phyloP scores from a whole-genome alignment of 2,888 invertebrate genomes.

The Drosophila villosipedis region DNA sequence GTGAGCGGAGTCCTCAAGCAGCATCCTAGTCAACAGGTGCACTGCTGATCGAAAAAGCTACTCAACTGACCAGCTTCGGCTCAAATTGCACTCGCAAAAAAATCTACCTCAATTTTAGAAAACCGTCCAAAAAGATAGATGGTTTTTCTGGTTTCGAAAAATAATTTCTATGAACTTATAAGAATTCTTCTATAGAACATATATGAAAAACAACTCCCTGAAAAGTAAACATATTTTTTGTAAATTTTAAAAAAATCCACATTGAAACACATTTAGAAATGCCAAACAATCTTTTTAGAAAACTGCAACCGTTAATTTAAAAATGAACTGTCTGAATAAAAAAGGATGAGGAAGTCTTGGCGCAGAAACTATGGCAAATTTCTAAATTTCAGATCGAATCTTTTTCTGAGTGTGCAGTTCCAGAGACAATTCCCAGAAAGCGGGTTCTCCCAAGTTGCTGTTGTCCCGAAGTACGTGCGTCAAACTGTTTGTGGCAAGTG shows the following conservation, averaged over 20 bases:
- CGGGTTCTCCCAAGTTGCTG: constrained; percentile 1
- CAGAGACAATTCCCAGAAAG: neutral
- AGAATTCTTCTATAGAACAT: too few relatives aligned
- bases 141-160: neutral
- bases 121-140: neutral
- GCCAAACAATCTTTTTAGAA: neutral
- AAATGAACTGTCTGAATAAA: neutral
- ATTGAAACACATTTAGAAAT: neutral
- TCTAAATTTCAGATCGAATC: neutral
- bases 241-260: neutral
- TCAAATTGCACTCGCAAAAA: neutral
- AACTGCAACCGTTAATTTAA: neutral
- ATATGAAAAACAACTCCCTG: neutral
- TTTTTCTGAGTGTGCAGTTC: neutral
- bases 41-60: constrained; percentile 41
- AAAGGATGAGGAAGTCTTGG: neutral
- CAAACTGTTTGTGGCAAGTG: constrained; percentile 19
- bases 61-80: constrained; percentile 32
- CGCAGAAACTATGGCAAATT: neutral
- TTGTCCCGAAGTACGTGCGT: constrained; percentile 21
- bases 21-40: constrained; percentile 46
- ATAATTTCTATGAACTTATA: too few relatives aligned
- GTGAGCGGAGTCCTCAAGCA: constrained; percentile 37
- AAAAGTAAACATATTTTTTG: neutral
- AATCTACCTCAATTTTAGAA: neutral